Percentiles rank a stretch among this genome's conserved stretches.
These are phyloP conservation scores for Lordiphosa andalusiaca DNA, from an alignment of 2,888 invertebrate species.

Conservation along the genomic window DNA sequence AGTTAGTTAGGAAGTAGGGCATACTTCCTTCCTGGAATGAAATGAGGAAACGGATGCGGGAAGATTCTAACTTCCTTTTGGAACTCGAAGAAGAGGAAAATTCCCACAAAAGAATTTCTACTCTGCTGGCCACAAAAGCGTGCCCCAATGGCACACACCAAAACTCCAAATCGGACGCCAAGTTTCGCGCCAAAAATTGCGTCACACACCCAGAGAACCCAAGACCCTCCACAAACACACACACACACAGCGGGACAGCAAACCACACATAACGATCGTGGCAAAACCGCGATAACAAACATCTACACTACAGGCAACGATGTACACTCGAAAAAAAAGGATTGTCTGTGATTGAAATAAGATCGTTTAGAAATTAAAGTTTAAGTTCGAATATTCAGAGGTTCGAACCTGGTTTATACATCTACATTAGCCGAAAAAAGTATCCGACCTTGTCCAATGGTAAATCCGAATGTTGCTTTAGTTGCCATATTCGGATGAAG, in stretches of 20 bases:
- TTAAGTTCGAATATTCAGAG: too few relatives aligned
- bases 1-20: conserved; percentile 9
- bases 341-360: too few relatives aligned
- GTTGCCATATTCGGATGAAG: too few relatives aligned
- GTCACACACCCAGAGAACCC: conserved; percentile 60
- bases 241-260: conserved; percentile 13
- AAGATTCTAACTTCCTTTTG: not conserved
- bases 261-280: conserved; percentile 62
- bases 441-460: too few relatives aligned
- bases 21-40: conserved; percentile 41
- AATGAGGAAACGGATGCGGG: conserved; percentile 47
- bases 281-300: conserved; percentile 68
- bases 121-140: not conserved
- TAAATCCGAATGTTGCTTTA: too few relatives aligned
- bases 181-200: conserved; percentile 73
- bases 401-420: too few relatives aligned
- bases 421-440: too few relatives aligned
- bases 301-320: conserved; percentile 14
- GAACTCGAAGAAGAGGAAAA: not conserved
- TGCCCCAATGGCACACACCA: conserved; percentile 46
- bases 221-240: conserved; percentile 29
- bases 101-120: not conserved
- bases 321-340: too few relatives aligned
- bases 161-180: conserved; percentile 60
- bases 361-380: too few relatives aligned